Base-by-base conservation (phyloP, 1,140 invertebrate genomes). In the Vanessa tameamea region DNA sequence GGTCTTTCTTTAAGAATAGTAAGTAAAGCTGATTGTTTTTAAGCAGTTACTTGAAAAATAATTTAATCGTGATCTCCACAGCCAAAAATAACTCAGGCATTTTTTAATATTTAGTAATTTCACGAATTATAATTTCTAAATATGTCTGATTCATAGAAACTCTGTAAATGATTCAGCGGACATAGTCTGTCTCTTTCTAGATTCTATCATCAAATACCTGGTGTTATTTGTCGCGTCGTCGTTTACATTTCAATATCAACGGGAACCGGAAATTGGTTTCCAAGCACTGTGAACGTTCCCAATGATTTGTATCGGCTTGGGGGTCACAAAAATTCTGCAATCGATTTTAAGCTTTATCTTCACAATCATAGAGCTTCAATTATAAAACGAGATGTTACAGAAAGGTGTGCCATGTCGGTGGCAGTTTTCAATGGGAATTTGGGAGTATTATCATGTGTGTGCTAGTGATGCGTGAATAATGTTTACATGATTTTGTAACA, bases 241-340 rank as follows among this genome's bases (percentile, higher is more conserved):
- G 81, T 80, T 82, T 78, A 83, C 82, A 83, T 82, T 83, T 78
- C 82, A 80, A 83, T 83, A 79, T 79, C 72, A 79, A 82, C 79
- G 77, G 77, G 75, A 78, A 76, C 75, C 75, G 82, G 82, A 83
- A 82, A 83, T 83, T 83, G 80, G 78, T 83, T 82, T 77, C 77
- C 73, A 80, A 83, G 78, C 76, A 78, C 78, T 78, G 78, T 69
- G 72, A 80, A 82, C 82, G 78, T 77, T 81, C 65, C 75, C 74
- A 79, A 77, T 82, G 78, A 83, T 83, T 80, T 78, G 81, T 82
- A 77, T 73, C 71, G 53, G 57, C 63, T 69, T 69, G 20, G 71
- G 72, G 72, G 65, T 47, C 66, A 63, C 9, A 20, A 9, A 23
- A 8, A 4, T 4, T 64, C 37, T 51, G 0, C 47, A 1, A 13